phyloP scores from a whole-genome alignment of 92 coral and sea anemone species.

The Actinostola sp. region DNA sequence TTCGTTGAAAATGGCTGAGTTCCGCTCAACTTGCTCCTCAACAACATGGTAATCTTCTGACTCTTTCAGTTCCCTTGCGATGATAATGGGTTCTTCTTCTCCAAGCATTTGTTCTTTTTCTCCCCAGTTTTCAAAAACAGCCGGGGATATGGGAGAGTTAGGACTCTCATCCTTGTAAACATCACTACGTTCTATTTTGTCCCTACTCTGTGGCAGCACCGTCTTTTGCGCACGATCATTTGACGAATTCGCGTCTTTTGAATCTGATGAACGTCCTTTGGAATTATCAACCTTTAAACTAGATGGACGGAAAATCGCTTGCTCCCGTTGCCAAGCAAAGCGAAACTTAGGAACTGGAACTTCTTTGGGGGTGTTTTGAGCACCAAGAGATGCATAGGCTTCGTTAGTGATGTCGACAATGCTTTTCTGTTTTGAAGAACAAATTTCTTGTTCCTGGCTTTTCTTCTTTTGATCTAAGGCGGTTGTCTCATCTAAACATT shows the following conservation, averaged over 20 bases:
- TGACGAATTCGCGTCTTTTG: neutral
- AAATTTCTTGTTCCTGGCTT: neutral
- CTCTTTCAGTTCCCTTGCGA: constrained; percentile 1
- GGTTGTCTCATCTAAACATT: neutral
- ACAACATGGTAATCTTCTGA: constrained; percentile 1
- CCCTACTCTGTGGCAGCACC: no score
- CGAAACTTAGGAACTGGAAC: constrained; percentile 22
- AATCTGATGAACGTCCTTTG: neutral
- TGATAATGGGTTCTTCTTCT: constrained; percentile 14
- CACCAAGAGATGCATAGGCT: constrained; percentile 17
- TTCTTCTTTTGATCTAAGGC: neutral
- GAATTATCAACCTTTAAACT: neutral
- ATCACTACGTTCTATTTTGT: neutral
- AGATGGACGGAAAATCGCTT: constrained; percentile 32
- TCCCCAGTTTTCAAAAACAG: neutral
- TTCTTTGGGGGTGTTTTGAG: constrained; percentile 13
- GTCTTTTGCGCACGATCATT: neutral
- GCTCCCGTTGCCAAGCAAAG: constrained; percentile 27
- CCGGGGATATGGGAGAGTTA: neutral
- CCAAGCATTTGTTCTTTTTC: neutral
- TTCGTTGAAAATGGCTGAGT: constrained; percentile 19
- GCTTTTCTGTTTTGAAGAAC: constrained; percentile 7
- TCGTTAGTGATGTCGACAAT: constrained; percentile 29
- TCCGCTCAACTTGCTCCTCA: neutral
- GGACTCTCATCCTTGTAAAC: neutral